These are phyloP conservation scores for Hymenopus coronatus DNA, from an alignment of 2,888 invertebrate species.

Conservation along the genomic window DNA sequence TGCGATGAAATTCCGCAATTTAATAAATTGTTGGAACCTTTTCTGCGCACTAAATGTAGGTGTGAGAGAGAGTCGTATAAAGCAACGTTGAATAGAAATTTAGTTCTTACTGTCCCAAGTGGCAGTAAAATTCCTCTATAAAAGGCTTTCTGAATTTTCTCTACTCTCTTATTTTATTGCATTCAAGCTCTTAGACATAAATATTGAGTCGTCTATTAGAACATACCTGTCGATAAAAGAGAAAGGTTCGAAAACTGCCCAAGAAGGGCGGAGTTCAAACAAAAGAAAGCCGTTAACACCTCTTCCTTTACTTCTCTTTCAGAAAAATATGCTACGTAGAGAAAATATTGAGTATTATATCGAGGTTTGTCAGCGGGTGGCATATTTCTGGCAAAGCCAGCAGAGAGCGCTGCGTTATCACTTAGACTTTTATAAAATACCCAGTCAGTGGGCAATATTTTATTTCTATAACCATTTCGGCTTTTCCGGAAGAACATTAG, in stretches of 20 bases:
- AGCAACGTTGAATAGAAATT: too few species aligned
- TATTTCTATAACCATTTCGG: neutral
- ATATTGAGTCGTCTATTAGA: neutral
- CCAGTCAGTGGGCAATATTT: neutral
- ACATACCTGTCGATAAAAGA: neutral
- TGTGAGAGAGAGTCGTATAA: too few species aligned
- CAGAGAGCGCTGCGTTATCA: neutral
- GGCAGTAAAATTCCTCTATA: too few species aligned
- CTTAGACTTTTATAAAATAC: neutral
- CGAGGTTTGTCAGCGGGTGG: neutral
- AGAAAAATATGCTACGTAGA: too few species aligned
- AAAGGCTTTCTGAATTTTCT: too few species aligned
- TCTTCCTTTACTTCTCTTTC: neutral
- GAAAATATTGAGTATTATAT: neutral
- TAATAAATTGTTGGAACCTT: too few species aligned
- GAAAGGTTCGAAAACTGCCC: neutral
- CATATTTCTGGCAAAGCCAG: neutral
- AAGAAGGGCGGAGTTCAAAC: neutral
- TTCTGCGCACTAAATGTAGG: too few species aligned
- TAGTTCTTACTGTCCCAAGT: too few species aligned
- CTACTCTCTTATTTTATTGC: neutral
- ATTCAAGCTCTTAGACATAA: neutral
- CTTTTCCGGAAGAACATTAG: neutral
- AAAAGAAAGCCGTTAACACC: neutral
- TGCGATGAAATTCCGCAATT: too few species aligned